Conservation (phyloP, 1,140 invertebrate species). For the Zaprionus inermis region DNA sequence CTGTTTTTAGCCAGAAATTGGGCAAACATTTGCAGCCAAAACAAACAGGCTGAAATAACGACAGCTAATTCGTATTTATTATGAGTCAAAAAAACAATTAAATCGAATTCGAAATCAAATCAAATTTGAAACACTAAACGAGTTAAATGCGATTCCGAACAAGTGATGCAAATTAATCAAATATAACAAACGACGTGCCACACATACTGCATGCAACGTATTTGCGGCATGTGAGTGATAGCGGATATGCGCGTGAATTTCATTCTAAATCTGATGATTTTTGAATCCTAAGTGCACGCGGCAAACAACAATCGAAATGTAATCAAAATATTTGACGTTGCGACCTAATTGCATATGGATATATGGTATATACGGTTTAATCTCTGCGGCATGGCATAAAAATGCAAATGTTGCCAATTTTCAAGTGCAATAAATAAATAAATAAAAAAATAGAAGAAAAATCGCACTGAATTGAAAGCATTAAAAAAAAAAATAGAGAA, state of each 20-base stretch:
- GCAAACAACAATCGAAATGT: slow-evolving; percentile 27
- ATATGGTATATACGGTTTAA: slow-evolving; percentile 3
- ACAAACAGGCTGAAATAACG: no score
- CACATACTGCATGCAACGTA: no score
- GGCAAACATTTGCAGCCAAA: background rate
- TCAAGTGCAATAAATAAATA: slow-evolving; percentile 33
- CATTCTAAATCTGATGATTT: background rate
- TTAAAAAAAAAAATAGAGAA: background rate
- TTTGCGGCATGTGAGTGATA: no score
- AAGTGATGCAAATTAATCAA: slow-evolving; percentile 34
- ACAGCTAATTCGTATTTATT: background rate
- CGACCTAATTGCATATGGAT: slow-evolving; percentile 26
- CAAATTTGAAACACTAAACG: background rate
- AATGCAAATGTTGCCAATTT: slow-evolving; percentile 26
- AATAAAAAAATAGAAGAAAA: slow-evolving; percentile 32
- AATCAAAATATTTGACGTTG: slow-evolving; percentile 43
- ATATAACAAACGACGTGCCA: slow-evolving; percentile 2
- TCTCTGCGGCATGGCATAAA: slow-evolving; percentile 12
- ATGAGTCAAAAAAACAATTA: background rate
- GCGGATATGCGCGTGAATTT: background rate
- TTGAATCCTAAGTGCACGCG: background rate
- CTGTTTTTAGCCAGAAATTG: background rate
- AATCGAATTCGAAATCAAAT: background rate
- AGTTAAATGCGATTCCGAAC: background rate
- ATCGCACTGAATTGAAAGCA: background rate